Evolutionary conservation across 64 coral and sea anemone species (phyloP), one percentile per base, ranked within the genome.

Genomic region (Trachythela sp.): DNA sequence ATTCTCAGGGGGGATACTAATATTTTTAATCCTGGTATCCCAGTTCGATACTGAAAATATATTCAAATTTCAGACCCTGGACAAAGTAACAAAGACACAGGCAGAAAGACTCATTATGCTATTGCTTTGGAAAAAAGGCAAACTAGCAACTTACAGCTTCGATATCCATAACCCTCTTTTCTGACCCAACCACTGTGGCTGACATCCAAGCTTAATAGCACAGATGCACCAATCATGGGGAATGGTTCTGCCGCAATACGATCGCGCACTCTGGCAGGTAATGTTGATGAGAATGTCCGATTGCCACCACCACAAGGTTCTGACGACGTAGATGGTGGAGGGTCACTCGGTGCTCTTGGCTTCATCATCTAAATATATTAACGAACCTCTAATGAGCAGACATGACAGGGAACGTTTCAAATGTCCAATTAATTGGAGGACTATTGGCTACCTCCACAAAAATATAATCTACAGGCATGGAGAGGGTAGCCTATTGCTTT

Each of bases 181-280:
- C 75, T 80, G 27, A 80, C 37, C 75, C 75, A 80, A 35, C 75
- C 75, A 37, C 9, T 37, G 30, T 80, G 75, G 30, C 75, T 80
- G 75, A 80, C 75, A 37, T 80, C 75, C 75, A 37, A 15, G 37
- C 4, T 2, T 37, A 80, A 39, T 37, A 80, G 18, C 35, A 29
- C 32, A 4, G 33, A 15, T 29, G 75, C 75, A 80, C 75, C 30
- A 36, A 80, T 80, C 35, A 29, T 15, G 15, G 75, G 33, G 35
- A 80, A 80, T 80, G 75, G 27, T 80, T 80, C 75, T 29, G 37
- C 75, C 8, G 15, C 20, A 29, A 5, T n/a, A 15, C 4, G 2
- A 39, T 39, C 37, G 3, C 33, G 9, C 37, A 36, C 9, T 39
- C 15, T 30, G 4, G 9, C 37, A 37, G 75, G 75, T 36, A 80